Evolutionary conservation across 2,113 vertebrate species (phyloP).

Genomic region (Anser brachyrhynchus): DNA sequence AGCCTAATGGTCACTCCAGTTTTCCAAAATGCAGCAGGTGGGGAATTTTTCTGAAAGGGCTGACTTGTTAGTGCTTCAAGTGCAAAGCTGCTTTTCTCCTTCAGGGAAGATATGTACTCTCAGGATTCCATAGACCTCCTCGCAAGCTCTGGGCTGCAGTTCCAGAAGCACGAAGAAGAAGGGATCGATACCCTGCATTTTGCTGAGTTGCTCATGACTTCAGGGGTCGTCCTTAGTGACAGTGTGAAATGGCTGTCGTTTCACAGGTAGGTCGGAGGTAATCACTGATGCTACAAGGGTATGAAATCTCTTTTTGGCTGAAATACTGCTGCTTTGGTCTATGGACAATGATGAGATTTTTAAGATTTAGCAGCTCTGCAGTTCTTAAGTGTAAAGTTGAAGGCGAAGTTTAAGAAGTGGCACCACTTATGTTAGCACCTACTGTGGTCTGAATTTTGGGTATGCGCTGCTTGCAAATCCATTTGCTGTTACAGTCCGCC

Average conservation of each 20-base stretch:
- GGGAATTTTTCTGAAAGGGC: background rate
- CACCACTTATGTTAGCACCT: background rate
- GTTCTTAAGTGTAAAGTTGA: background rate
- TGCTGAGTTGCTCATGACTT: conserved; percentile 97
- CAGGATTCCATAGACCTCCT: conserved; percentile 98
- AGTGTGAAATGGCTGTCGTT: conserved; percentile 98
- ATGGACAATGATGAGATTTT: background rate
- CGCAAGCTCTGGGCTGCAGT: conserved; percentile 96
- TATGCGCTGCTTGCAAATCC: background rate
- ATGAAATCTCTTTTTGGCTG: background rate
- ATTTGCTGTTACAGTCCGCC: background rate
- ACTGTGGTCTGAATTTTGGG: background rate
- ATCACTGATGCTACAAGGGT: background rate
- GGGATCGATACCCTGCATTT: conserved; percentile 97
- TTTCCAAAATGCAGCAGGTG: background rate
- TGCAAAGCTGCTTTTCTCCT: conserved; percentile 6
- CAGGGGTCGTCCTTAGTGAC: conserved; percentile 95
- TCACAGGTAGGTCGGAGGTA: conserved; percentile 84
- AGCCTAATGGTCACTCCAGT: background rate
- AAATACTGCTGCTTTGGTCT: background rate
- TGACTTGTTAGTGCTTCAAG: background rate
- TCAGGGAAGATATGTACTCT: conserved; percentile 98
- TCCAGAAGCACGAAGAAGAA: conserved; percentile 97
- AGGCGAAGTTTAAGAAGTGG: background rate
- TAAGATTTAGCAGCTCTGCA: background rate